Evolutionary conservation across 2,888 invertebrate species (phyloP), one percentile per base, ranked within the genome.

Genomic region (Drosophila leonis): DNA sequence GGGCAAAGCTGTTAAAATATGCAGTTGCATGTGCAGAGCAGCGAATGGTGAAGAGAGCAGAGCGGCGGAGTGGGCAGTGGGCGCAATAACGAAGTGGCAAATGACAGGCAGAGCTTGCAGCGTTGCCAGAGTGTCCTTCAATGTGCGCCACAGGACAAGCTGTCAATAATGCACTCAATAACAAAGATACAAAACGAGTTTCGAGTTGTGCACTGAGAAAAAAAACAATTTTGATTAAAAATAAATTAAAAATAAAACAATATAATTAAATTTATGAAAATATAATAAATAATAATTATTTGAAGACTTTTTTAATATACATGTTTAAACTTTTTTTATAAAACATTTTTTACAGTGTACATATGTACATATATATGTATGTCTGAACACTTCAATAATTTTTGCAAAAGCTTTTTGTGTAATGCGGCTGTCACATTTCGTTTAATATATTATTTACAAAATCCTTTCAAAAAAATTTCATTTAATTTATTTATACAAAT

Each of bases 131-230:
- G 80, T 77, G 89, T 82, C 71, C 82, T 88, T 81, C 76, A 73
- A 68, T 49, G 70, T 48, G 64, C 51, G 59, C 69, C 65, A 68
- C 77, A 68, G 68, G 67, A 65, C 72, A 57, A 67, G 72, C 74
- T 77, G 74, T 84, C 89, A 84, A 89, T 84, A 88, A 84, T 84
- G 74, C 74, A 84, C 81, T 70, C 67, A 62, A 83, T 77, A 79
- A 69, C 72, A 88, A 79, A 67, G 65, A 71, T 65, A 66, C 65
- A 67, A 64, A 81, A 78, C 78, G 64, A 42, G 72, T 75, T 75
- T 63, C 61, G 33, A 54, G 39, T 7, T 20, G 4, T 27, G 55
- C 37, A 49, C 13, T 20, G 56, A 51, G 27, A 46, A 42, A 33
- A 56, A 31, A 10, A 4, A 9, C 4, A 7, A 18, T 20, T 1